These are phyloP conservation scores for Ormyrus thymus DNA, from an alignment of 2,888 invertebrate genomes.

Conservation along the genomic window DNA sequence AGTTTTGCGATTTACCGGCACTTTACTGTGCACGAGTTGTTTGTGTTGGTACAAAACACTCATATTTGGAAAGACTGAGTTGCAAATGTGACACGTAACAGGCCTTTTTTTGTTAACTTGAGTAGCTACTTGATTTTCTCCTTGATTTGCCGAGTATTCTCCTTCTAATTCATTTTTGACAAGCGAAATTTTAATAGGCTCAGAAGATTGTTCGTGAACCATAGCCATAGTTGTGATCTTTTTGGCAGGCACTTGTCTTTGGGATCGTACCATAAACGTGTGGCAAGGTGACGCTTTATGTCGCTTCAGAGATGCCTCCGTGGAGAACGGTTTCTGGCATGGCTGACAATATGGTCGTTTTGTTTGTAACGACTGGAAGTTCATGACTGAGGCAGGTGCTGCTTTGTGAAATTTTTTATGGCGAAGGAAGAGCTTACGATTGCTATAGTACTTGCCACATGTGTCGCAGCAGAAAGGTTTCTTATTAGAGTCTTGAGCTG, in stretches of 20 bases:
- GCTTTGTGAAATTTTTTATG: slow-evolving; percentile 77
- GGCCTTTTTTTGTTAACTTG: slow-evolving; percentile 62
- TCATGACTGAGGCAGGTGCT: slow-evolving; percentile 45
- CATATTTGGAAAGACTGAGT: slow-evolving; percentile 80
- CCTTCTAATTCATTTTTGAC: slow-evolving; percentile 52
- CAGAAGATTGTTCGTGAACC: slow-evolving; percentile 53
- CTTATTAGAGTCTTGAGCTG: slow-evolving; percentile 31
- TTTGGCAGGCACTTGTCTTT: slow-evolving; percentile 18
- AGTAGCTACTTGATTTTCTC: not conserved
- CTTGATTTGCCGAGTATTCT: not conserved
- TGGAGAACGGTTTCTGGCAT: slow-evolving; percentile 74
- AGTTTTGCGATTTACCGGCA: slow-evolving; percentile 66
- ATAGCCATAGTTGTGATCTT: slow-evolving; percentile 54
- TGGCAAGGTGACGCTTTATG: slow-evolving; percentile 69
- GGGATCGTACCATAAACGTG: not conserved
- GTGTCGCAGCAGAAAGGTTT: slow-evolving; percentile 78
- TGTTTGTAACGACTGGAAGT: slow-evolving; percentile 58
- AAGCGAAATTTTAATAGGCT: slow-evolving; percentile 44
- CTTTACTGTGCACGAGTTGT: slow-evolving; percentile 75
- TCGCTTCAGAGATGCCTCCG: slow-evolving; percentile 71
- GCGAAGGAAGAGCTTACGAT: slow-evolving; percentile 78
- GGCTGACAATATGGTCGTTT: slow-evolving; percentile 70
- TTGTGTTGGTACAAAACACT: slow-evolving; percentile 81
- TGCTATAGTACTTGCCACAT: slow-evolving; percentile 81
- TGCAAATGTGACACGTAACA: slow-evolving; percentile 79